These are phyloP conservation scores for Meles meles DNA, from an alignment of 2,113 vertebrate species.

Conservation along the genomic window DNA sequence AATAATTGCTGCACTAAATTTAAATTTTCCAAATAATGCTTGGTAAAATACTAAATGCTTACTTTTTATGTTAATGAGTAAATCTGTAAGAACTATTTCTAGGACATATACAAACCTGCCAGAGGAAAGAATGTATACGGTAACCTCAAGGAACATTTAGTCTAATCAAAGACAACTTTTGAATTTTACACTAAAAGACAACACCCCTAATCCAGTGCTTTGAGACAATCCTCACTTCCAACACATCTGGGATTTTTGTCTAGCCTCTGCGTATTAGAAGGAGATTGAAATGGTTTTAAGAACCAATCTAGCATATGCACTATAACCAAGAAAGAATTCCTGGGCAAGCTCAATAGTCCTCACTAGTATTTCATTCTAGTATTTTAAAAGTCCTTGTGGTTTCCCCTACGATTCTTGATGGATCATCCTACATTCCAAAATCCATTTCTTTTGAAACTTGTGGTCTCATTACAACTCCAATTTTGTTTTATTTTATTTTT, in stretches of 20 bases:
- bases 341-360: background rate
- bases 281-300: background rate
- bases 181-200: background rate
- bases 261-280: background rate
- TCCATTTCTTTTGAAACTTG: conserved; percentile 16
- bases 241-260: background rate
- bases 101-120: background rate
- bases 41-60: background rate
- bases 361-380: background rate
- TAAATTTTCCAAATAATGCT: background rate
- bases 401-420: background rate
- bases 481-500: background rate
- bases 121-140: background rate
- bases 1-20: background rate
- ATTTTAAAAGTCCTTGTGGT: background rate
- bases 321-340: conserved; percentile 15
- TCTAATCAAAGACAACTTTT: background rate
- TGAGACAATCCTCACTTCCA: background rate
- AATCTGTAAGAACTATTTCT: background rate
- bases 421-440: conserved; percentile 7
- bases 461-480: background rate
- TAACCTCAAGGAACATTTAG: background rate
- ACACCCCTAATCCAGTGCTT: background rate
- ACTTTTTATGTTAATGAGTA: background rate
- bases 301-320: background rate